A percentile compares a stretch with the other conserved stretches of the same genome.
Conservation (phyloP, 2,888 invertebrate genomes). For the Linnaemya vulpina region DNA sequence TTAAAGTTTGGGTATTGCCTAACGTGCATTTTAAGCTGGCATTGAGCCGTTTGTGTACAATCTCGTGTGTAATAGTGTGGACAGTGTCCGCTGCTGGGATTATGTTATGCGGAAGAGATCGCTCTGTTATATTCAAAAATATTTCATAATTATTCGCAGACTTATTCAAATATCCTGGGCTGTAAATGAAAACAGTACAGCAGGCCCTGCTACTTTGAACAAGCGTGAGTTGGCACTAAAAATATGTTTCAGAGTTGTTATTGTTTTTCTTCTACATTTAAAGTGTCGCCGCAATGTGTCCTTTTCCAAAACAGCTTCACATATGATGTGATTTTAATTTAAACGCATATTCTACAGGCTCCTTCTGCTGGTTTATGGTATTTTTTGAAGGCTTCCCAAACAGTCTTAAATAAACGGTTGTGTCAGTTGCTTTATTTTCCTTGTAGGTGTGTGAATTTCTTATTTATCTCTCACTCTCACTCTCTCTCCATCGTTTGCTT, state of each 20-base stretch:
- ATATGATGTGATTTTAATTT: slow-evolving; percentile 30
- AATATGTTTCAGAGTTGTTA: slow-evolving; percentile 11
- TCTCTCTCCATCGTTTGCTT: slow-evolving; percentile 48
- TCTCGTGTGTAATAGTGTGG: too few species aligned
- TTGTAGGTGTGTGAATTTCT: background rate
- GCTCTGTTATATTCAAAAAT: background rate
- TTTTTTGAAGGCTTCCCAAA: slow-evolving; percentile 15
- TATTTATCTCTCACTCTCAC: slow-evolving; percentile 19
- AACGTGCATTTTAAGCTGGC: too few species aligned
- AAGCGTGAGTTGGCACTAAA: slow-evolving; percentile 49
- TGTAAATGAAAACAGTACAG: background rate
- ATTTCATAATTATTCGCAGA: too few species aligned
- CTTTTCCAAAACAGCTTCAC: slow-evolving; percentile 16
- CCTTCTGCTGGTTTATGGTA: slow-evolving; percentile 9
- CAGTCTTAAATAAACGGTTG: slow-evolving; percentile 63
- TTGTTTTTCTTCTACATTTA: slow-evolving; percentile 47
- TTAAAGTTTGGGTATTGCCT: too few species aligned
- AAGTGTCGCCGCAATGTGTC: background rate
- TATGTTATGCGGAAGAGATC: too few species aligned
- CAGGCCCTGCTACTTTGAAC: slow-evolving; percentile 12
- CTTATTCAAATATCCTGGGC: background rate
- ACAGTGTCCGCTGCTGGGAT: too few species aligned
- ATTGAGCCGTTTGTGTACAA: too few species aligned
- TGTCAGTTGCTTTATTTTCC: slow-evolving; percentile 5
- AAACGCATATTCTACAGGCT: background rate